These are phyloP conservation scores for Puffinus mauretanicus DNA, from an alignment of 2,113 vertebrate genomes.

Conservation along the genomic window DNA sequence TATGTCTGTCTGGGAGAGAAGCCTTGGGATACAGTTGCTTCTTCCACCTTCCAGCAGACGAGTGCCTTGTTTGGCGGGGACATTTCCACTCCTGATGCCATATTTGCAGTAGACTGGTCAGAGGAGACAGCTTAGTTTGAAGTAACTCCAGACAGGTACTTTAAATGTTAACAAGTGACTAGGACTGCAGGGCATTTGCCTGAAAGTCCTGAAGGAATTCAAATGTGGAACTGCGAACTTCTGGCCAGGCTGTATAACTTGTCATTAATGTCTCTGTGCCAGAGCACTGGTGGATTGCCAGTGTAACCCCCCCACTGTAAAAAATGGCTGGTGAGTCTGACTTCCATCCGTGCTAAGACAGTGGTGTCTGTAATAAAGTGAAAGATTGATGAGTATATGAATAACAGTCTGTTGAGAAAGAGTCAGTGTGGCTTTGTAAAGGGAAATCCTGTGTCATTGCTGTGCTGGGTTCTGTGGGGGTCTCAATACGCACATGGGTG, in stretches of 20 bases:
- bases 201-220: constrained; percentile 10
- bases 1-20: neutral
- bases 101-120: neutral
- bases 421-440: neutral
- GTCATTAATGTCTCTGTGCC: neutral
- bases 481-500: neutral
- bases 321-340: neutral
- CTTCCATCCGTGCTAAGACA: neutral
- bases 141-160: neutral
- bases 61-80: neutral
- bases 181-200: neutral
- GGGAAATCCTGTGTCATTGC: neutral
- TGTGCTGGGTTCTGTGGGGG: neutral
- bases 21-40: neutral
- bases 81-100: neutral
- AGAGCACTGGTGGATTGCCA: neutral
- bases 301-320: neutral
- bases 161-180: neutral
- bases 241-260: neutral
- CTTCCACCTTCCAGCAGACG: neutral
- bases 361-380: neutral
- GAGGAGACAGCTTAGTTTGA: neutral
- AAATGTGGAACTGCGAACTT: neutral
- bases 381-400: neutral
- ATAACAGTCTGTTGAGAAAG: neutral